These are phyloP conservation scores for Napeogenes sylphis DNA, from an alignment of 2,888 invertebrate genomes.

Conservation along the genomic window DNA sequence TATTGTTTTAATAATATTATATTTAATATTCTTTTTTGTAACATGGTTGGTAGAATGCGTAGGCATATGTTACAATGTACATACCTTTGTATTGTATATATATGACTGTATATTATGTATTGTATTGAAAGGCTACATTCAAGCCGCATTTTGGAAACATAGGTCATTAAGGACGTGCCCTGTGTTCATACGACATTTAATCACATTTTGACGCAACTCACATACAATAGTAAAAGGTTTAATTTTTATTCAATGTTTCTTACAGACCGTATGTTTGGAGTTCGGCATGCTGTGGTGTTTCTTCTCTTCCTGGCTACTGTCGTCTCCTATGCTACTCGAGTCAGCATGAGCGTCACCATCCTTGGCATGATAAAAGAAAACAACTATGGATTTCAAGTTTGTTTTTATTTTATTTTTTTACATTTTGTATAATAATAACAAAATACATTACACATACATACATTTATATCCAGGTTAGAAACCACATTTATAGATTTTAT, in stretches of 20 bases:
- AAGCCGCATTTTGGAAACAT: constrained; percentile 1
- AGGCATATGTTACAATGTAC: not conserved
- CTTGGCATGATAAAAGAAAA: constrained; percentile 80
- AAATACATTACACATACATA: no score
- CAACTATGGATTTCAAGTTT: constrained; percentile 49
- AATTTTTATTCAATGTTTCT: not conserved
- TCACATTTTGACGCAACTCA: constrained; percentile 17
- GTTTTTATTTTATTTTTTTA: constrained; percentile 3
- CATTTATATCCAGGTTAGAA: no score
- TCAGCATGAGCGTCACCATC: constrained; percentile 82
- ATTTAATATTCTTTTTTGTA: no score
- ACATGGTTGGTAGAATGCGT: not conserved
- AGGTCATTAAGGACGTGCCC: constrained; percentile 18
- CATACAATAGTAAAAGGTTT: not conserved
- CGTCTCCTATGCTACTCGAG: constrained; percentile 80
- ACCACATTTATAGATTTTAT: no score
- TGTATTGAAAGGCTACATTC: not conserved
- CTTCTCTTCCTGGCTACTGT: constrained; percentile 78
- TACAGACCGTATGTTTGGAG: constrained; percentile 73
- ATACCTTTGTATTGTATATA: no score
- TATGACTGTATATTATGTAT: not conserved
- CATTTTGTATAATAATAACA: no score
- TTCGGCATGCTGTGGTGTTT: constrained; percentile 78
- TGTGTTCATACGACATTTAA: constrained; percentile 17
- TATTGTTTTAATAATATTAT: no score